phyloP scores from a whole-genome alignment of 1,140 invertebrate genomes.

The Spodoptera frugiperda region DNA sequence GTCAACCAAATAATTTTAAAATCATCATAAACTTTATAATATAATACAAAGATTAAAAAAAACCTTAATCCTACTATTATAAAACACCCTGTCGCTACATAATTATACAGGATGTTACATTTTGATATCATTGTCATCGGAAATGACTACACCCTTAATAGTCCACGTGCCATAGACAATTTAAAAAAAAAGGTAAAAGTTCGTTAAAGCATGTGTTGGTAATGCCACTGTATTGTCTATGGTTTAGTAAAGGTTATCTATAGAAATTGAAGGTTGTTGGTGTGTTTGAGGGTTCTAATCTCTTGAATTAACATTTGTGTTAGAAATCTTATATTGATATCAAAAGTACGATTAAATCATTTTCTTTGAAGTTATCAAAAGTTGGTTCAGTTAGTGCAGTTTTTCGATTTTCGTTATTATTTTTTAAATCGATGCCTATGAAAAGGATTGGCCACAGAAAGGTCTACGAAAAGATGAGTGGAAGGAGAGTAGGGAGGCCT shows the following conservation, averaged over 20 bases:
- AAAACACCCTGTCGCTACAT: slow-evolving; percentile 62
- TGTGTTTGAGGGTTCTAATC: not conserved
- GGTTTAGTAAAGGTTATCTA: slow-evolving; percentile 5
- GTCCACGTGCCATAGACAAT: slow-evolving; percentile 61
- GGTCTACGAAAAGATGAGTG: too few relatives aligned
- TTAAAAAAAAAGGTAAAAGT: slow-evolving; percentile 58
- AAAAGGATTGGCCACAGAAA: too few relatives aligned
- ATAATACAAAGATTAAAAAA: slow-evolving; percentile 40
- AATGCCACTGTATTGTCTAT: slow-evolving; percentile 6
- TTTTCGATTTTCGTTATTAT: too few relatives aligned
- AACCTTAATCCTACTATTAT: slow-evolving; percentile 51
- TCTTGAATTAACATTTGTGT: too few relatives aligned
- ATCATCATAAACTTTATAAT: slow-evolving; percentile 26
- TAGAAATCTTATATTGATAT: too few relatives aligned
- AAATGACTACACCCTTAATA: slow-evolving; percentile 72
- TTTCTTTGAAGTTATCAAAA: too few relatives aligned
- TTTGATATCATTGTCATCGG: slow-evolving; percentile 78
- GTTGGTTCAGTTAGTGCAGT: too few relatives aligned
- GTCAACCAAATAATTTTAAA: not conserved
- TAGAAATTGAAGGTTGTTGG: too few relatives aligned
- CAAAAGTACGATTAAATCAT: too few relatives aligned
- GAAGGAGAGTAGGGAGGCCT: too few relatives aligned
- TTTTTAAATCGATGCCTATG: too few relatives aligned
- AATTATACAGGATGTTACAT: slow-evolving; percentile 62
- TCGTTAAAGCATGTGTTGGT: slow-evolving; percentile 44